Percentiles rank a stretch among this genome's conserved stretches.
phyloP scores from a whole-genome alignment of 2,888 invertebrate genomes.

The Autographa gamma region DNA sequence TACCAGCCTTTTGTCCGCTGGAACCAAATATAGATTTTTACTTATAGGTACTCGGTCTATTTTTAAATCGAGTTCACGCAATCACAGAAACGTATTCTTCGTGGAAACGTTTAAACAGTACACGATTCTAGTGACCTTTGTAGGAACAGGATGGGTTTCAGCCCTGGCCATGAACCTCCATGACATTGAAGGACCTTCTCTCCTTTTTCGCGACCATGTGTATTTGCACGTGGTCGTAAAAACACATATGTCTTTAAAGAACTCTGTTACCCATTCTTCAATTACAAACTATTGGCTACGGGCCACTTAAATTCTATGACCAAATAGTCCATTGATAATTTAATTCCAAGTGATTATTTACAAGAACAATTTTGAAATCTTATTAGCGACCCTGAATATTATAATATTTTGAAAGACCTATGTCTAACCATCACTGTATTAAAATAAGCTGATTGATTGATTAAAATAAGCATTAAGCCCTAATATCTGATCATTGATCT shows the following conservation, averaged over 20 bases:
- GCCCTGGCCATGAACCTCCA: neutral
- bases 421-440: no score
- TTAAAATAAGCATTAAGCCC: no score
- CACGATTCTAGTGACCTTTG: constrained; percentile 2
- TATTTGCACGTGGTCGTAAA: neutral
- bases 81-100: neutral
- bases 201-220: neutral
- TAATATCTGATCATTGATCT: no score
- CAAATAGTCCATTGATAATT: no score
- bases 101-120: neutral
- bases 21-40: neutral
- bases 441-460: no score
- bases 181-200: neutral
- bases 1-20: constrained; percentile 1
- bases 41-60: neutral
- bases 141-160: neutral
- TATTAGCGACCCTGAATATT: no score
- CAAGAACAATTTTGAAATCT: no score
- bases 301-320: no score
- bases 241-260: neutral
- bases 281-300: no score
- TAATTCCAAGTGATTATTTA: no score
- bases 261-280: no score
- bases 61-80: constrained; percentile 3
- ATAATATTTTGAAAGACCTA: no score